Base-by-base conservation (phyloP, 2,888 invertebrate species). In the Acronicta aceris region DNA sequence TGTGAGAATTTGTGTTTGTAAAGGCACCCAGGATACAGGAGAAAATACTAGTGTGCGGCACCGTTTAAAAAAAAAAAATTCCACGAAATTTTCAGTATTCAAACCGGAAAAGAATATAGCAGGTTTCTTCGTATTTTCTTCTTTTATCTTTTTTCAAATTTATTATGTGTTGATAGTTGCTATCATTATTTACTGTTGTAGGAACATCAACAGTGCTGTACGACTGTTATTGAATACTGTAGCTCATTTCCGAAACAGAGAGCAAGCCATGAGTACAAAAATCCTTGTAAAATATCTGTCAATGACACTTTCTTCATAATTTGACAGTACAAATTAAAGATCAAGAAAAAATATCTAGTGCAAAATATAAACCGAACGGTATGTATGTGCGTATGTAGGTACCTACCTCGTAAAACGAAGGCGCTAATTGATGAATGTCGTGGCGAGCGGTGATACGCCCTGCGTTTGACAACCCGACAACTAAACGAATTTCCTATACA, bases 361-460 rank as follows among this genome's bases (percentile, higher is more conserved):
- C 45, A 62, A 42, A 53, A 53, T 65, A 25, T 55, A 55, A 48
- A 61, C 43, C 45, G 45, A 57, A 62, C 10, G 47, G 46, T 59
- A 45, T 25, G 63, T 3, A 21, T 54, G 27, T 27, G 6, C 27
- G 5, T 7, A 46, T 60, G 48, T 67, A 59, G 55, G 48, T 71
- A 55, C 63, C 63, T 21, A 21, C 21, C n/a, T 79, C 62, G 75
- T 78, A 71, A 76, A 75, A 67, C 56, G 61, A 62, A 79, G 66
- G 67, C 64, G 74, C 72, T 81, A 81, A 83, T 83, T 83, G 81
- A 81, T 78, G 81, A 76, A 63, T 80, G 68, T 78, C 71, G 62
- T 65, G 76, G 70, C 67, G 67, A 74, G 71, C 83, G 85, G 83
- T 74, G 82, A 85, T 83, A 77, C 83, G 84, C 79, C 71, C 74